These are phyloP conservation scores for Isoperla grammatica DNA, from an alignment of 2,888 invertebrate genomes.

Conservation along the genomic window DNA sequence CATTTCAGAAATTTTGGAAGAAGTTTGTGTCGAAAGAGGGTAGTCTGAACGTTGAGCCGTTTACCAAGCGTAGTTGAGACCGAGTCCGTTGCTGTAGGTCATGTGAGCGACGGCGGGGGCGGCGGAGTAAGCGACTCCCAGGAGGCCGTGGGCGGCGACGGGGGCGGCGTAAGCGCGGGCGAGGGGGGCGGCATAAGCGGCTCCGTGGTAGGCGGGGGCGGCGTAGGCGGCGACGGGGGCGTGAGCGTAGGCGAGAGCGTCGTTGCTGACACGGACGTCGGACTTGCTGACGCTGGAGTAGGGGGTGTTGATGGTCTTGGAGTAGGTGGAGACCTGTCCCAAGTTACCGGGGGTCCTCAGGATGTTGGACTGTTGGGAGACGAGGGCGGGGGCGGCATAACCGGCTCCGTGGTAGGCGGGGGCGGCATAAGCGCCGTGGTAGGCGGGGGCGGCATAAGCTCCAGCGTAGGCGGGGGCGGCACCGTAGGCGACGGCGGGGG, in stretches of 20 bases:
- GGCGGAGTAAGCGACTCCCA: conserved; percentile 40
- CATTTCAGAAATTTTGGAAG: too few relatives aligned
- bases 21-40: too few relatives aligned
- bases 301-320: conserved; percentile 65
- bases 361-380: conserved; percentile 32
- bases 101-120: conserved; percentile 45
- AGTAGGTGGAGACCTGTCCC: conserved; percentile 59
- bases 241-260: conserved; percentile 28
- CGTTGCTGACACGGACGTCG: conserved; percentile 54
- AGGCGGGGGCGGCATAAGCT: conserved; percentile 24
- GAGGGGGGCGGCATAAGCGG: conserved; percentile 54
- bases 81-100: conserved; percentile 52
- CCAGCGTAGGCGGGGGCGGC: conserved; percentile 23
- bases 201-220: conserved; percentile 45
- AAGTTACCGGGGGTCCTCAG: conserved; percentile 60
- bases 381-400: conserved; percentile 35
- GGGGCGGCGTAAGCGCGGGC: conserved; percentile 38
- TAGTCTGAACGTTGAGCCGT: background rate
- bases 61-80: conserved; percentile 47
- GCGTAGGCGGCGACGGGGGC: conserved; percentile 28
- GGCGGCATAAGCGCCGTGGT: conserved; percentile 31
- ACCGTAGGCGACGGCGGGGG: conserved; percentile 34
- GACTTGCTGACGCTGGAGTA: conserved; percentile 65
- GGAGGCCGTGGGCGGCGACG: conserved; percentile 28
- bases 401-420: conserved; percentile 42